Evolutionary conservation across 2,797 vertebrate species (phyloP), one percentile per base, ranked within the genome.

Genomic region (Leptatherina wallacei): DNA sequence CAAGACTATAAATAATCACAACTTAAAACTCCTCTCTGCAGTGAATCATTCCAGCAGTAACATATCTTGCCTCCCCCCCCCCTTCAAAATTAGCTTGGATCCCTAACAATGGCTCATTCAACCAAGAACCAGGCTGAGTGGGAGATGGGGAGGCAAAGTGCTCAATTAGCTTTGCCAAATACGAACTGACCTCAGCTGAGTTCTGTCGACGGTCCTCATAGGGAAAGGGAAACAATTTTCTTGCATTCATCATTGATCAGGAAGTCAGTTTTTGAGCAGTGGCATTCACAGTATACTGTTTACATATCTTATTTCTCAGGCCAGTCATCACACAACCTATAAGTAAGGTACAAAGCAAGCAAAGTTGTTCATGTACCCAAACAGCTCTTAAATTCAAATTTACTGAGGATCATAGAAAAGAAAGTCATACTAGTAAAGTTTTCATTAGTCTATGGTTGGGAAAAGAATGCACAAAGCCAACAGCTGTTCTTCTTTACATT

Each of bases 1-100:
- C 88, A 91, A 65, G 81, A 87, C 88, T 89, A 90, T 91, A 92
- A 92, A 92, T 91, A 92, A 93, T 93, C 89, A 83, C 88, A 82
- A 85, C 65, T 90, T 86, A 85, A 84, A 92, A 81, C 78, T 75
- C 78, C 73, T 81, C 79, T 66, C 72, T 71, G 81, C 75, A 66
- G 82, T 82, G 83, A 88, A 82, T 90, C 82, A 68, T 27, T 85
- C 71, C 82, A 64, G 69, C 36, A 63, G 75, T 3, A 82, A 84
- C 78, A 85, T 69, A 77, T 79, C 65, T 58, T 54, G 32, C 33
- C 63, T 80, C 75, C 77, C 74, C 80, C n/a, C 5, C 30, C 68
- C 66, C 68, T 61, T 54, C 29, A 62, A 83, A 90, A 90, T 87
- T 24, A 82, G 75, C 81, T 80, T 88, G 86, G 86, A 90, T 78